Evolutionary conservation across 2,797 vertebrate genomes (phyloP).

Genomic region (Gymnoscopelus microlampas): DNA sequence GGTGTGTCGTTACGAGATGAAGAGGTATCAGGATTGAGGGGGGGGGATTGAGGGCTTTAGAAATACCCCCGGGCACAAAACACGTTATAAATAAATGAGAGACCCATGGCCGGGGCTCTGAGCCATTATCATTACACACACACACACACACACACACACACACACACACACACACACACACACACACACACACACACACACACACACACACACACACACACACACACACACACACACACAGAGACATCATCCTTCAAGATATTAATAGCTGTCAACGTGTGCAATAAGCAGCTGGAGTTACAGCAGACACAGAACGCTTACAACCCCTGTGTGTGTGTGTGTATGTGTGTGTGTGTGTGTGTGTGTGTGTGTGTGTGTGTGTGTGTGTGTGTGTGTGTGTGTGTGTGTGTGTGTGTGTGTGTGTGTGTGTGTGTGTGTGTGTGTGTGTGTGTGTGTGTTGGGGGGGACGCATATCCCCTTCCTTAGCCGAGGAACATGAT

Average conservation of each 20-base stretch:
- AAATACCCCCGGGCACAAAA: conserved; percentile 78
- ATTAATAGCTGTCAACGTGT: conserved; percentile 61
- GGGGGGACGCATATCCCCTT: not conserved
- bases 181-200: conserved; percentile 21
- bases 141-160: conserved; percentile 23
- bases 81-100: conserved; percentile 82
- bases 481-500: conserved; percentile 10
- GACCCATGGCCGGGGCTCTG: conserved; percentile 70
- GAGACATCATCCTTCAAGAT: conserved; percentile 38
- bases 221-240: conserved; percentile 1
- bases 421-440: not conserved
- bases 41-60: conserved; percentile 31
- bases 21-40: conserved; percentile 63
- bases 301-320: conserved; percentile 9
- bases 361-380: conserved; percentile 8
- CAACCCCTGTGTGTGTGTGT: not conserved
- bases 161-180: conserved; percentile 8
- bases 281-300: conserved; percentile 30
- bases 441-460: not conserved
- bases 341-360: conserved; percentile 1
- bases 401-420: not conserved
- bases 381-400: conserved; percentile 5
- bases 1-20: conserved; percentile 34
- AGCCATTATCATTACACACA: conserved; percentile 72
- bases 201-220: conserved; percentile 24